Evolutionary conservation across 2,888 invertebrate genomes (phyloP).

Genomic region (Punctoribates punctum): DNA sequence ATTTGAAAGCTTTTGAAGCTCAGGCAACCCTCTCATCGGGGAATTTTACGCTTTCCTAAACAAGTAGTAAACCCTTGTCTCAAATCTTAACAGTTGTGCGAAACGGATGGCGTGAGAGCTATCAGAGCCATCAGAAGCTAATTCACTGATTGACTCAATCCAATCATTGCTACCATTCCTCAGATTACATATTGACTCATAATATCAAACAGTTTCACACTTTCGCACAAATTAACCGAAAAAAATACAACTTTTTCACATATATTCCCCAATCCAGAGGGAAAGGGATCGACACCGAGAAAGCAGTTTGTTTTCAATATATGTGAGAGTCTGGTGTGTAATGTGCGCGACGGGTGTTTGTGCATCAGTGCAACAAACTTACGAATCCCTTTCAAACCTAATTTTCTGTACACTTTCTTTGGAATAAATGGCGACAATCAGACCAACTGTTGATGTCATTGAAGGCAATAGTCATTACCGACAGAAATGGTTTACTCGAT

Average conservation of each 20-base stretch:
- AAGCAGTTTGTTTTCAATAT: not conserved
- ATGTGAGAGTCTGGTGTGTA: conserved; percentile 1
- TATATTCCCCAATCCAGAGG: not conserved
- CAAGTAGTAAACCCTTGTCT: conserved; percentile 33
- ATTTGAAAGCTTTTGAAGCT: conserved; percentile 34
- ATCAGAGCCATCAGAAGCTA: conserved; percentile 2
- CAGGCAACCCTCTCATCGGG: conserved; percentile 27
- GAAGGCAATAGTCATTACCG: conserved; percentile 20
- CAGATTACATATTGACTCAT: conserved; percentile 30
- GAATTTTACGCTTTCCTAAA: conserved; percentile 35
- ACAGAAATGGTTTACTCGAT: conserved; percentile 19
- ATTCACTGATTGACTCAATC: conserved; percentile 11
- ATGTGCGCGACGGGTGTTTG: not conserved
- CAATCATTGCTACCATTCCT: conserved; percentile 18
- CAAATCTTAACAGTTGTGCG: conserved; percentile 31
- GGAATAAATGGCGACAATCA: conserved; percentile 31
- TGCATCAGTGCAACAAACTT: conserved; percentile 7
- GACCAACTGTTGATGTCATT: conserved; percentile 37
- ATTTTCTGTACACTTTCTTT: conserved; percentile 18
- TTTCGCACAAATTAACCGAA: conserved; percentile 20
- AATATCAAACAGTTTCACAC: conserved; percentile 32
- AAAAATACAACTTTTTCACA: conserved; percentile 1
- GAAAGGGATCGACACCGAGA: not conserved
- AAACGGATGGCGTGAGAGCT: conserved; percentile 26
- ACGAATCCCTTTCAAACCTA: conserved; percentile 24